phyloP scores from a whole-genome alignment of 2,888 invertebrate genomes.

The Eledone cirrhosa region DNA sequence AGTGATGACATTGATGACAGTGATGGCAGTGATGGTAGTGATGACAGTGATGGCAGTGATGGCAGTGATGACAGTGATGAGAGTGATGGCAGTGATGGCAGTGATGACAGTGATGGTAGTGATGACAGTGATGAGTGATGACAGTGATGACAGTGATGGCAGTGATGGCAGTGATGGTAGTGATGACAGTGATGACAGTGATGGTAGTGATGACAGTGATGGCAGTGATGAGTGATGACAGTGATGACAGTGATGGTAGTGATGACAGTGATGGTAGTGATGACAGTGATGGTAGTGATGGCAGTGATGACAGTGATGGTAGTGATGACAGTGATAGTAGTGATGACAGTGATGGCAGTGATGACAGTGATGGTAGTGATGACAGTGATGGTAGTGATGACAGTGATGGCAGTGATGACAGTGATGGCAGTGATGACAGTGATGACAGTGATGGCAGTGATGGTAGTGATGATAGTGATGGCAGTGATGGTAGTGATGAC shows the following conservation, averaged over 20 bases:
- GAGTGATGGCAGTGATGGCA: no score
- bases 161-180: slow-evolving; percentile 8
- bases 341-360: slow-evolving; percentile 6
- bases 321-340: neutral
- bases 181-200: slow-evolving; percentile 4
- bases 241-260: slow-evolving; percentile 5
- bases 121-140: no score
- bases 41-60: slow-evolving; percentile 4
- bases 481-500: slow-evolving; percentile 15
- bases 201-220: slow-evolving; percentile 1
- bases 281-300: neutral
- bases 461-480: slow-evolving; percentile 1
- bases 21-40: slow-evolving; percentile 16
- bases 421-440: slow-evolving; percentile 2
- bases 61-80: neutral
- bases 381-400: slow-evolving; percentile 1
- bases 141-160: neutral
- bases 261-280: slow-evolving; percentile 8
- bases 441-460: neutral
- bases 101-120: neutral
- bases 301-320: slow-evolving; percentile 1
- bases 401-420: slow-evolving; percentile 14
- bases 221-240: no score
- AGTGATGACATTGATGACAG: no score
- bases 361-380: neutral